Conservation (phyloP, 2,113 vertebrate species). For the Macrotis lagotis region DNA sequence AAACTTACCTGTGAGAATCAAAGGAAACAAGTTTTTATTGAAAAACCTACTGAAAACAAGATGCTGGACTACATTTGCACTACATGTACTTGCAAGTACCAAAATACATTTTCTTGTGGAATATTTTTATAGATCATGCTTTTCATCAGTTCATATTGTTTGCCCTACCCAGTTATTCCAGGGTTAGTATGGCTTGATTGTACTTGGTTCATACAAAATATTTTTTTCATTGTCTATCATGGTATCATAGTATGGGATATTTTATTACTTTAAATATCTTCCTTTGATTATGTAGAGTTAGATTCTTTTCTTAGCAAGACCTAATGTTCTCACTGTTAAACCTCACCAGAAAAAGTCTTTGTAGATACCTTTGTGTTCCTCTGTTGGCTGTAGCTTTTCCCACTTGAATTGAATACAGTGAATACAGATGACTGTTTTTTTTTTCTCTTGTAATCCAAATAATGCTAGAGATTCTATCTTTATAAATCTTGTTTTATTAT, state of each 20-base stretch:
- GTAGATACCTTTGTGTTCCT: background rate
- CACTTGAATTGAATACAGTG: background rate
- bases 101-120: slow-evolving; percentile 8
- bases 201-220: slow-evolving; percentile 12
- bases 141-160: background rate
- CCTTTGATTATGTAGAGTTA: slow-evolving; percentile 1
- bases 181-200: background rate
- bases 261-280: slow-evolving; percentile 10
- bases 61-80: background rate
- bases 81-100: background rate
- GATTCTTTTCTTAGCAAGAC: slow-evolving; percentile 28
- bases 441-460: background rate
- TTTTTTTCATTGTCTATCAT: background rate
- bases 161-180: background rate
- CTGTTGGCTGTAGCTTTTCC: slow-evolving; percentile 11
- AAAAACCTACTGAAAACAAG: background rate
- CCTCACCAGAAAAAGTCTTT: background rate
- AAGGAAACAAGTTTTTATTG: slow-evolving; percentile 4
- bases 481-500: background rate
- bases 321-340: background rate
- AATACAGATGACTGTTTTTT: background rate
- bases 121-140: slow-evolving; percentile 23
- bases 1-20: background rate
- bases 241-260: background rate
- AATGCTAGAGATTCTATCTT: background rate